Evolutionary conservation across 2,113 vertebrate species (phyloP), one percentile per base, ranked within the genome.

Genomic region (Sterna hirundo): DNA sequence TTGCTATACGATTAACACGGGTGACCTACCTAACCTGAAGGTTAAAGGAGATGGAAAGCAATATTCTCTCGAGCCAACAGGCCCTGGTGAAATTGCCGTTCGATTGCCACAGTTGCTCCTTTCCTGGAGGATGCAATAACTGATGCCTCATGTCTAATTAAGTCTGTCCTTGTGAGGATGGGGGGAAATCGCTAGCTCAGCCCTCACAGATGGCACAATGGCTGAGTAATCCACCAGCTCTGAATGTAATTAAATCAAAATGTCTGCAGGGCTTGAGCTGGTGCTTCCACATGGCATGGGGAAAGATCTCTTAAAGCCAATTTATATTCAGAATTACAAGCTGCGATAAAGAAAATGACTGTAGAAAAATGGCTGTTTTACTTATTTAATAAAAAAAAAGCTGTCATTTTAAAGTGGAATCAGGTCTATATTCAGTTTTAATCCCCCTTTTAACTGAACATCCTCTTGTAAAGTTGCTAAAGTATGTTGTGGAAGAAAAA

Each of bases 161-260:
- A 96, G 47, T 36, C 89, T 68, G 80, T 69, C 93, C 90, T 97
- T 92, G 71, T 5, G 54, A 79, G 60, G 60, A 42, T 68, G 60
- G 69, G 77, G 70, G 66, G 40, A 62, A 88, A 66, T 91, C 61
- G 15, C 44, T 36, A 29, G n/a, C 76, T 94, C 49, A 71, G 84
- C 83, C 90, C 60, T 46, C 68, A 49, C 76, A 96, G 95, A 95
- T 96, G 95, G 90, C 70, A 54, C 79, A 88, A 70, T 32, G 76
- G 80, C 88, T 42, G 74, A 94, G 84, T 96, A 94, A 97, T 96
- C 94, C 93, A 91, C 86, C 95, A 94, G 79, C 84, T 95, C 83
- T 34, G 87, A 77, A 92, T 88, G 94, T 83, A 96, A 95, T 98
- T 95, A 97, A 96, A 95, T 96, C 94, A 75, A 52, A 97, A 96